These are phyloP conservation scores for Hycleus phaleratus DNA, from an alignment of 1,140 invertebrate species.

Conservation along the genomic window DNA sequence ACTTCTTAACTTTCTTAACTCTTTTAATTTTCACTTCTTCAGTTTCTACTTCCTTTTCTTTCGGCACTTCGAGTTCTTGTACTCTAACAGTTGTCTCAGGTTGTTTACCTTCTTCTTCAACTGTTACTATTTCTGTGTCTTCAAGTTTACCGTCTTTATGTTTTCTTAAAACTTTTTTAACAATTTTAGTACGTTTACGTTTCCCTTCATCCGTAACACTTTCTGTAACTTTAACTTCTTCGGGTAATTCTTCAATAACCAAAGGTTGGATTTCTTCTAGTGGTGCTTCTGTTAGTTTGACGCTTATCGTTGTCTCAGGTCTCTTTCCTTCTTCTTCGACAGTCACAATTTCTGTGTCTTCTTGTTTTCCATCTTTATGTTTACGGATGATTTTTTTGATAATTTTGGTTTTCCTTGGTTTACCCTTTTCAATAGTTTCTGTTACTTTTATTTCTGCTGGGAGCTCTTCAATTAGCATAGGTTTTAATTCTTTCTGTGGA, in stretches of 20 bases:
- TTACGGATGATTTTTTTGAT: slow-evolving; percentile 29
- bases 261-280: slow-evolving; percentile 38
- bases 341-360: slow-evolving; percentile 35
- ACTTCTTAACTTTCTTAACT: slow-evolving; percentile 26
- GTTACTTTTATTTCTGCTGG: slow-evolving; percentile 25
- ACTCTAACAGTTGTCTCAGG: slow-evolving; percentile 30
- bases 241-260: slow-evolving; percentile 23
- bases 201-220: slow-evolving; percentile 18
- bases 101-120: slow-evolving; percentile 27
- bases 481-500: too few species aligned
- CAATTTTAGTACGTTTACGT: slow-evolving; percentile 26
- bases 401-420: slow-evolving; percentile 25
- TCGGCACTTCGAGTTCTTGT: slow-evolving; percentile 24
- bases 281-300: slow-evolving; percentile 29
- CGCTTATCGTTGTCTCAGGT: slow-evolving; percentile 35
- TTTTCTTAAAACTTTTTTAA: slow-evolving; percentile 37
- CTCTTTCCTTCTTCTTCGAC: slow-evolving; percentile 38
- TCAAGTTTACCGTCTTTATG: slow-evolving; percentile 31
- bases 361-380: slow-evolving; percentile 30
- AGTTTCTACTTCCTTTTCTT: slow-evolving; percentile 23
- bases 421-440: slow-evolving; percentile 27
- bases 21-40: slow-evolving; percentile 26
- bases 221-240: slow-evolving; percentile 23
- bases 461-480: slow-evolving; percentile 13
- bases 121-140: slow-evolving; percentile 35